Evolutionary conservation across 1,140 invertebrate species (phyloP).

Genomic region (Glossosoma conforme): DNA sequence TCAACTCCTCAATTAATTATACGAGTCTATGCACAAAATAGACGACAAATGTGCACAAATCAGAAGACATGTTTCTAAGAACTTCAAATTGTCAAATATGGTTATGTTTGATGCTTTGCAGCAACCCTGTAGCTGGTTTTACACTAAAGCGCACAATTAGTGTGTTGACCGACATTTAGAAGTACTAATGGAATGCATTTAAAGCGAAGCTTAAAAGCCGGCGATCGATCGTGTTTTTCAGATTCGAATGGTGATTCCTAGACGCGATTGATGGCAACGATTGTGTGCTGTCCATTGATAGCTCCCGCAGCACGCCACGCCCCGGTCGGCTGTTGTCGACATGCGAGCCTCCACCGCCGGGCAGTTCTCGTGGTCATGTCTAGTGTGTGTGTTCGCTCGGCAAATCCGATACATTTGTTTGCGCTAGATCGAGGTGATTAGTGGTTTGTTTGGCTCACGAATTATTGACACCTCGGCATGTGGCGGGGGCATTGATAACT

Average conservation of each 20-base stretch:
- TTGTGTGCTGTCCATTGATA: conserved; percentile 7
- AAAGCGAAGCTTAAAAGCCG: too few species aligned
- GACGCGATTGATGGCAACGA: conserved; percentile 5
- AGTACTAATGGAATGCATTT: too few species aligned
- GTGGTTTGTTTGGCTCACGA: conserved; percentile 1
- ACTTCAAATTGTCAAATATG: too few species aligned
- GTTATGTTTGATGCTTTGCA: too few species aligned
- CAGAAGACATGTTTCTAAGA: too few species aligned
- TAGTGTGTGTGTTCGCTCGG: not conserved
- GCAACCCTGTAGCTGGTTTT: too few species aligned
- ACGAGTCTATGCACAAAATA: too few species aligned
- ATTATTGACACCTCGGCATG: not conserved
- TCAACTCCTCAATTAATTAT: too few species aligned
- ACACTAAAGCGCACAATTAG: too few species aligned
- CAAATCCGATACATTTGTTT: conserved; percentile 2
- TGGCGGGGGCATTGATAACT: not conserved
- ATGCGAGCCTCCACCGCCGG: conserved; percentile 15
- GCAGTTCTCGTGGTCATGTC: not conserved
- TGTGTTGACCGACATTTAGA: too few species aligned
- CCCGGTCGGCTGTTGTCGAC: conserved; percentile 15
- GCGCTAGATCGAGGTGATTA: conserved; percentile 1
- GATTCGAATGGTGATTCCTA: conserved; percentile 1
- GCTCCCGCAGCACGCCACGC: not conserved
- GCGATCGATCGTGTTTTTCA: not conserved
- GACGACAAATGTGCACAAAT: too few species aligned